A percentile compares a stretch with the other conserved stretches of the same genome.
phyloP scores from a whole-genome alignment of 2,888 invertebrate species.

The Lasioglossum lativentre region DNA sequence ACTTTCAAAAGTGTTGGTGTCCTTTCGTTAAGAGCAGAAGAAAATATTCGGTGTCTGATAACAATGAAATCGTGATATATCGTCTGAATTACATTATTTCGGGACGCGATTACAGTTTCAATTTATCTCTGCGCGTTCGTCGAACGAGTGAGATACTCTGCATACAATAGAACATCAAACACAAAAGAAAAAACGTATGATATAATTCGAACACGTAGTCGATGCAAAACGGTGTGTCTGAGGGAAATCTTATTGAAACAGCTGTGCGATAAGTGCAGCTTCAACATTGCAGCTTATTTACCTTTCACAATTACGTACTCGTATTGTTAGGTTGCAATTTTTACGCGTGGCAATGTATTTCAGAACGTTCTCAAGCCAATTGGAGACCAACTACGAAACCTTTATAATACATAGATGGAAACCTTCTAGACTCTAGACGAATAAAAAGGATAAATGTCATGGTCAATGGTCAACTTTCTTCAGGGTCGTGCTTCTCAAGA shows the following conservation, averaged over 20 bases:
- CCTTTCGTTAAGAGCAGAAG: not conserved
- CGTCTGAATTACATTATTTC: not conserved
- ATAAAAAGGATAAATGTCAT: slow-evolving; percentile 24
- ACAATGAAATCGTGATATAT: slow-evolving; percentile 4
- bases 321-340: not conserved
- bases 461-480: slow-evolving; percentile 1
- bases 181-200: not conserved
- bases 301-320: not conserved
- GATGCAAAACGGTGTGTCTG: not conserved
- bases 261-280: not conserved
- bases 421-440: not conserved
- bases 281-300: not conserved
- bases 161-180: not conserved
- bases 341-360: not conserved
- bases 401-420: not conserved
- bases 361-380: not conserved
- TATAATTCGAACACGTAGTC: not conserved
- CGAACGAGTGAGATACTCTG: not conserved
- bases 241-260: not conserved
- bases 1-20: slow-evolving; percentile 7
- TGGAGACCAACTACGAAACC: not conserved
- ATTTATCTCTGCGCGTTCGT: not conserved
- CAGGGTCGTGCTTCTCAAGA: not conserved
- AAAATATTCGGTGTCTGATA: slow-evolving; percentile 8
- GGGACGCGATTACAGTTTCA: not conserved